Base-by-base conservation (phyloP, 1,140 invertebrate genomes). In the Phthorimaea operculella region DNA sequence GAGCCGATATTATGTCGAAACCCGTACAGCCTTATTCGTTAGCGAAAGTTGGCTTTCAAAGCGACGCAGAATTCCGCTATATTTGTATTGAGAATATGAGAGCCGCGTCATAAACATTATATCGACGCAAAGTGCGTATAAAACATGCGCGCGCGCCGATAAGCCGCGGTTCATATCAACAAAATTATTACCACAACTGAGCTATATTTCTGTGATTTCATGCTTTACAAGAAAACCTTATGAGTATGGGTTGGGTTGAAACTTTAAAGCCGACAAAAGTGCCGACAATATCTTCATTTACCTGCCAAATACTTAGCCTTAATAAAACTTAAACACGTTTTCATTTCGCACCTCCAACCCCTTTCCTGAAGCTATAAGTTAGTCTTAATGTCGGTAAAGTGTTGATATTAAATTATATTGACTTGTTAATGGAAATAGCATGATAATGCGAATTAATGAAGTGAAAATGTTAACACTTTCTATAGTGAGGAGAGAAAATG, bases 31-130 rank as follows among this genome's bases (percentile, higher is more conserved):
- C 73, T 68, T 78, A 74, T 78, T 66, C 33, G 73, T 68, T 56
- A 64, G 70, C 70, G 75, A 78, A 78, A 78, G 75, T 76, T 66
- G 70, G 58, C 54, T 66, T 57, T 57, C 58, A 57, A 28, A 14
- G 55, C 53, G 55, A 71, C 59, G 61, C 54, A 52, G 60, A 67
- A 70, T 68, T 65, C 64, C 64, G 62, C 60, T 59, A 57, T 59
- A 63, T 60, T 68, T 63, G 58, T 63, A 55, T 61, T 57, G 47
- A 63, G 49, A 36, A 53, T 21, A 54, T 57, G 47, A 63, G 49
- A 36, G 55, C 17, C 56, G 28, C 54, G 56, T 63, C 62, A 64
- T 67, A 65, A 64, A 66, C 52, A 56, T 57, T 47, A 53, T 55
- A 61, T 66, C 59, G 56, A 58, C 59, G 51, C 48, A 51, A 55